Evolutionary conservation across 2,797 vertebrate genomes (phyloP), one percentile per base, ranked within the genome.

Genomic region (Knipowitschia caucasica): DNA sequence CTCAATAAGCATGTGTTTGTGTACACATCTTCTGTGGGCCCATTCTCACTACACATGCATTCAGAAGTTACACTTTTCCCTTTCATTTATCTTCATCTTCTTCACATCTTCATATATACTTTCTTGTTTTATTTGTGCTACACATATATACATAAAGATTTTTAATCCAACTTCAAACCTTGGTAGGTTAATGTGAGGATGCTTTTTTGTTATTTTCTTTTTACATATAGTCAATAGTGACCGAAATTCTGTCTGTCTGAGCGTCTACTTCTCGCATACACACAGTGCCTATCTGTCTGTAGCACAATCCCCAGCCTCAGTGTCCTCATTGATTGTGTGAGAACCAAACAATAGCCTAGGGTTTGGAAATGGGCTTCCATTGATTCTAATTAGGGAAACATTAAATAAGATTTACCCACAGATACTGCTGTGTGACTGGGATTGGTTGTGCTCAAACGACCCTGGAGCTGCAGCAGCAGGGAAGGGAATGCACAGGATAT

Each of bases 301-400:
- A 69, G 73, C 56, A 75, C 78, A 77, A 66, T 81, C 77, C 69
- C 71, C 27, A 83, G 81, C 77, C 73, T 80, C 84, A 64, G 74
- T 64, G 40, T 88, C 86, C 88, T 82, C 82, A 87, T 92, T 90
- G 93, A 93, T 94, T 92, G 89, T 91, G 86, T 85, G 75, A 71
- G 74, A 89, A 77, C 71, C 77, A 87, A 87, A 88, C 89, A 91
- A 90, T 93, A 88, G 86, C 89, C 83, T 78, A 68, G 72, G 73
- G 86, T 91, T 90, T 91, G 90, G 89, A 94, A 94, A 96, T 93
- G 92, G 92, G 89, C 91, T 94, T 92, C 87, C 93, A 96, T 95
- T 94, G 94, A 97, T 98, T 96, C 91, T 96, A 95, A 98, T 95
- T 97, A 97, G 91, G 88, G 87, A 92, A 94, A 94, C 91, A 91